phyloP scores from a whole-genome alignment of 2,797 vertebrate genomes.

The Rousettus madagascariensis region DNA sequence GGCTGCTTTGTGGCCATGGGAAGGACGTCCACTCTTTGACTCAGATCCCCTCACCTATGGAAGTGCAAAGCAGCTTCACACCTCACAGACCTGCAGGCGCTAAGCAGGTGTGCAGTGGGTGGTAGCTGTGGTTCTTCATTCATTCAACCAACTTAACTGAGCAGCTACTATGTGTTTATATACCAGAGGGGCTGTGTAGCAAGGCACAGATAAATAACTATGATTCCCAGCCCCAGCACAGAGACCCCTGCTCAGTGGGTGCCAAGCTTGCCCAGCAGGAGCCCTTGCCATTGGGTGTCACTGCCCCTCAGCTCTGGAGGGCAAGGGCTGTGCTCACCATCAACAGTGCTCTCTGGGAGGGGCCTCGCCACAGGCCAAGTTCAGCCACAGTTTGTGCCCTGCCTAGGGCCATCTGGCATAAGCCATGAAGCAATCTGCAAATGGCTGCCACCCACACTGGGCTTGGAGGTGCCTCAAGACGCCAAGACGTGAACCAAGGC shows the following conservation, averaged over 20 bases:
- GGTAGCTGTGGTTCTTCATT: neutral
- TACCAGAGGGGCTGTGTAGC: no score
- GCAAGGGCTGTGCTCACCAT: no score
- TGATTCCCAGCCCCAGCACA: neutral
- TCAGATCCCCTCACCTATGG: neutral
- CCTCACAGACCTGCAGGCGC: no score
- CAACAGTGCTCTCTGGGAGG: no score
- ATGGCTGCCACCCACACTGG: no score
- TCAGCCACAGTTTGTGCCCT: no score
- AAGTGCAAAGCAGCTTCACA: accelerated
- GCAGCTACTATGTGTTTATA: neutral
- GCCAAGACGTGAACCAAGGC: no score
- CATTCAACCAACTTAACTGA: accelerated
- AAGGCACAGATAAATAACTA: neutral
- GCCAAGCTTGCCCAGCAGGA: accelerated
- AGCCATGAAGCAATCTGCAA: no score
- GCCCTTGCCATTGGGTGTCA: accelerated
- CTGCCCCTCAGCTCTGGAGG: neutral
- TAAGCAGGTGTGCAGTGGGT: accelerated
- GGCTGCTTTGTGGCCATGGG: accelerated
- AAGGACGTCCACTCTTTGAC: neutral
- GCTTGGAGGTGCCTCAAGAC: no score
- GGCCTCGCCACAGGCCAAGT: no score
- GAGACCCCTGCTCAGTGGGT: accelerated
- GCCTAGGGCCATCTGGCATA: no score